phyloP scores from a whole-genome alignment of 2,797 vertebrate genomes.

The Acrocephalus scirpaceus region DNA sequence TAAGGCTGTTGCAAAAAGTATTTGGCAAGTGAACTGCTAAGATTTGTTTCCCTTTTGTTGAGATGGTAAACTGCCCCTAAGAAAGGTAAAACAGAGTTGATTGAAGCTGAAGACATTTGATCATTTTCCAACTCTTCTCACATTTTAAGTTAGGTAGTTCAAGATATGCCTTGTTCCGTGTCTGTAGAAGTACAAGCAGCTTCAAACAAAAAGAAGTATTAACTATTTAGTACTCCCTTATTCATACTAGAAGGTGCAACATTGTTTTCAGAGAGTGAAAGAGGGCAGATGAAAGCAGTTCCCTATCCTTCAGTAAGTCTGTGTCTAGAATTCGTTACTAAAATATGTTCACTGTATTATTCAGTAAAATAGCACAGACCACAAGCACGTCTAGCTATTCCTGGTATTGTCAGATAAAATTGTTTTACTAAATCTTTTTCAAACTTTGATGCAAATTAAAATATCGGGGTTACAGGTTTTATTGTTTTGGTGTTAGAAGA shows the following conservation, averaged over 20 bases:
- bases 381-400: neutral
- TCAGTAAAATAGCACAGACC: neutral
- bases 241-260: neutral
- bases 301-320: neutral
- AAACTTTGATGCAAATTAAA: neutral
- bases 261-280: neutral
- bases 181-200: neutral
- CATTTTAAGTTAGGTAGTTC: neutral
- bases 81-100: neutral
- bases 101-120: neutral
- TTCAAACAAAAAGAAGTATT: neutral
- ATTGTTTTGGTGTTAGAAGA: neutral
- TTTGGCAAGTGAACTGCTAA: neutral
- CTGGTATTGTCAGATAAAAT: neutral
- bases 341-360: neutral
- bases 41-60: neutral
- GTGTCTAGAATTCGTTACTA: neutral
- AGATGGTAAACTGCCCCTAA: neutral
- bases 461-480: neutral
- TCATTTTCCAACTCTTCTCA: neutral
- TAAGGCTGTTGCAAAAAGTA: neutral
- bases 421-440: neutral
- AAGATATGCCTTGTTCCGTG: neutral
- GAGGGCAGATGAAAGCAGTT: neutral
- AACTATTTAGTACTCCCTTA: neutral